Evolutionary conservation across 2,888 invertebrate genomes (phyloP).

Genomic region (Lepetodrilus schrolli): DNA sequence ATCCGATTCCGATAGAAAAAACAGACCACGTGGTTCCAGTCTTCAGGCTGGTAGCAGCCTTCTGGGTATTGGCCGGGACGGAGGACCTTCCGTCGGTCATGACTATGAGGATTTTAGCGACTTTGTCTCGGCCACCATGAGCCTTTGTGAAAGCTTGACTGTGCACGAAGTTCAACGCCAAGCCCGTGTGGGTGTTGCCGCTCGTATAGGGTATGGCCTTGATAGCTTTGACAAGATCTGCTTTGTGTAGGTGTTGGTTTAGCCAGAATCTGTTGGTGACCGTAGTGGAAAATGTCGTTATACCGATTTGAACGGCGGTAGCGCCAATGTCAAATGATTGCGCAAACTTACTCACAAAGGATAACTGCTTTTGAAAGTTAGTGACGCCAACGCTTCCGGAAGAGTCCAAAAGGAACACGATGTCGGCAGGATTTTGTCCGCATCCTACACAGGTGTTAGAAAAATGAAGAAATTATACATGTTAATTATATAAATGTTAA

Average conservation of each 20-base stretch:
- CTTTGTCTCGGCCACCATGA: constrained; percentile 44
- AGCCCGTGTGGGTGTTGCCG: constrained; percentile 38
- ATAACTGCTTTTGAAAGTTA: constrained; percentile 59
- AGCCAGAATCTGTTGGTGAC: constrained; percentile 58
- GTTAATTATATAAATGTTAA: background rate
- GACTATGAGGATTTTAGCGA: constrained; percentile 60
- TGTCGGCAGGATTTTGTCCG: constrained; percentile 58
- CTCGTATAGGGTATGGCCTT: constrained; percentile 28
- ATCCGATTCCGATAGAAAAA: constrained; percentile 62
- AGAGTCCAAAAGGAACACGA: constrained; percentile 60
- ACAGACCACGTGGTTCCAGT: constrained; percentile 45
- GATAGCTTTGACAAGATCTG: constrained; percentile 46
- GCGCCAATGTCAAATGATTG: constrained; percentile 60
- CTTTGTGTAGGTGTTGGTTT: constrained; percentile 48
- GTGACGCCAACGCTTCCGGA: constrained; percentile 56
- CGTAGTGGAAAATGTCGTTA: constrained; percentile 53
- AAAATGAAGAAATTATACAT: background rate
- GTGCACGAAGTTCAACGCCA: constrained; percentile 37
- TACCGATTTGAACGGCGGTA: constrained; percentile 59
- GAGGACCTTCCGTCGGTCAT: constrained; percentile 63
- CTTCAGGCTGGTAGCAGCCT: constrained; percentile 48
- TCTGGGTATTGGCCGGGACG: constrained; percentile 43
- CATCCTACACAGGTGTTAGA: constrained; percentile 44
- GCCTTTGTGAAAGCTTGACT: constrained; percentile 39
- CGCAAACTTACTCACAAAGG: constrained; percentile 60